Evolutionary conservation across 2,888 invertebrate genomes (phyloP), one percentile per base, ranked within the genome.

Genomic region (Hedychridium roseum): DNA sequence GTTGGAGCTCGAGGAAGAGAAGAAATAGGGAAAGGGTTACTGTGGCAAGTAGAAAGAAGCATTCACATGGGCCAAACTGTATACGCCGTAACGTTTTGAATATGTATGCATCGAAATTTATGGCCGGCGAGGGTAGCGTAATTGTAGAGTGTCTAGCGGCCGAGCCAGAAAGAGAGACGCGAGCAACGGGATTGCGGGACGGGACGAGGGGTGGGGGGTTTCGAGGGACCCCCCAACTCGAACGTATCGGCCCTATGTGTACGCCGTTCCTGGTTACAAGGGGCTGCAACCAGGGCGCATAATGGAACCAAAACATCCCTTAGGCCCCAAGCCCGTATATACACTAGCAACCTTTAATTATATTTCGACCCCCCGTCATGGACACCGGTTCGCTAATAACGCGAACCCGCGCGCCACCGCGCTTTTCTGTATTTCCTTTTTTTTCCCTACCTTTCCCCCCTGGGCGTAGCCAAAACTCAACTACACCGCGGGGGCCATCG

Each of bases 241-340:
- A 31, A 9, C 9, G 15, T 23, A 39, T 37, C 34, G 30, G 30
- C 37, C 35, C 35, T 15, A 18, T 11, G 18, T 15, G 6, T 11
- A 18, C 35, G 7, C n/a, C n/a, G 35, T 11, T n/a, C 20, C 7
- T 11, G 7, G 5, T 30, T 11, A 11, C 30, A 49, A 32, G 39
- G 46, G 42, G 46, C 51, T n/a, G n/a, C n/a, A n/a, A n/a, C n/a
- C n/a, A n/a, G n/a, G n/a, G n/a, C 50, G 58, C 54, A 64, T 76
- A 74, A 76, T 75, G 71, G 74, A 74, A 76, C 70, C 71, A 74
- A 75, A 76, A 76, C 71, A 75, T 70, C 73, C 75, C 73, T 65
- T 62, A 64, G 71, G 70, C 66, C 57, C 54, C 43, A 42, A 53
- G 53, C 62, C n/a, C n/a, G n/a, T n/a, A n/a, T n/a, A n/a, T n/a